These are phyloP conservation scores for Chionis minor DNA, from an alignment of 2,113 vertebrate genomes.

Conservation along the genomic window DNA sequence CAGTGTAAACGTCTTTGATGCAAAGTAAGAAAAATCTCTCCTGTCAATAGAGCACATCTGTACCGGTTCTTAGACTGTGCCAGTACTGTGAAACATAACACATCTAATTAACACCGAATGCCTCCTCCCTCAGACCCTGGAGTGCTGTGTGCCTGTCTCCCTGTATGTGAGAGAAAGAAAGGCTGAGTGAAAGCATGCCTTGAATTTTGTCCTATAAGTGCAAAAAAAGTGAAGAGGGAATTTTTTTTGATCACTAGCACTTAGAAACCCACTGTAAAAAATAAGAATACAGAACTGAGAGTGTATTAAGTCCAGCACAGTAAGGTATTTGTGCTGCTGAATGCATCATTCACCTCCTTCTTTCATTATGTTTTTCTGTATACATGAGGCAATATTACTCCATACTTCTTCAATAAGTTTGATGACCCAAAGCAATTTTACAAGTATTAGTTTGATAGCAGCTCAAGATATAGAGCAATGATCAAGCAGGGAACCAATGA, in stretches of 20 bases:
- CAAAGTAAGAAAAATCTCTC: constrained; percentile 12
- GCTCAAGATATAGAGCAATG: not conserved
- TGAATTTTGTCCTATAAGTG: not conserved
- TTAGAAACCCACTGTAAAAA: not conserved
- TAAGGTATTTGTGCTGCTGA: not conserved
- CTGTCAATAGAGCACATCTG: not conserved
- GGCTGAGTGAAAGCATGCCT: not conserved
- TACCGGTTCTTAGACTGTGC: not conserved
- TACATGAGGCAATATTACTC: not conserved
- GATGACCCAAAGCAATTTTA: not conserved
- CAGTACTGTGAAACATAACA: not conserved
- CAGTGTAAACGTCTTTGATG: not conserved
- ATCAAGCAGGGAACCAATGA: not conserved
- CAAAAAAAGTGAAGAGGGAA: not conserved
- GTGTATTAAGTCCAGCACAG: not conserved
- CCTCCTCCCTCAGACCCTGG: not conserved
- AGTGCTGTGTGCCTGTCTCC: not conserved
- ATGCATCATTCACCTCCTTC: not conserved
- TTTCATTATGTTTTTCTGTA: not conserved
- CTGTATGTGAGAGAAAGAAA: not conserved
- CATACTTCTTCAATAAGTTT: not conserved
- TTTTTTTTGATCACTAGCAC: not conserved
- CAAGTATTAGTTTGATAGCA: not conserved
- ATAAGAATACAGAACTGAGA: not conserved
- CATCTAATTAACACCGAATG: not conserved